A percentile compares a stretch with the other conserved stretches of the same genome.
phyloP scores from a whole-genome alignment of 2,113 vertebrate genomes.

The Bos indicus region DNA sequence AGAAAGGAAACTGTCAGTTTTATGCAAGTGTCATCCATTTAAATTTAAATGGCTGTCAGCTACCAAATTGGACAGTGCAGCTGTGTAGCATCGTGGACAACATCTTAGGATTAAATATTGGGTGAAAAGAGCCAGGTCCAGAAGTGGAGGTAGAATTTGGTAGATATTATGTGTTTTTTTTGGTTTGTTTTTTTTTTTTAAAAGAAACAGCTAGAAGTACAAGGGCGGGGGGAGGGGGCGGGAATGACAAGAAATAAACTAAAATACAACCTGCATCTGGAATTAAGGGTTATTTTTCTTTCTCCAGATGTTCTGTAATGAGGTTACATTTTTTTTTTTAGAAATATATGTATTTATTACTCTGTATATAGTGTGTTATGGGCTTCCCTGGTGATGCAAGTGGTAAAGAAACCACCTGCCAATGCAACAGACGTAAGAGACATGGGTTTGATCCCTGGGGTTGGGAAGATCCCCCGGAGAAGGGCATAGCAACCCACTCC shows the following conservation, averaged over 20 bases:
- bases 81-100: neutral
- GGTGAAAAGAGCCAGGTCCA: neutral
- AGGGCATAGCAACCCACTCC: neutral
- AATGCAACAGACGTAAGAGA: neutral
- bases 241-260: neutral
- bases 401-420: neutral
- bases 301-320: neutral
- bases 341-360: neutral
- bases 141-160: neutral
- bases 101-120: neutral
- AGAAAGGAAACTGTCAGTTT: neutral
- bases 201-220: neutral
- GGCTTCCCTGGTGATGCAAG: neutral
- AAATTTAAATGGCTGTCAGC: neutral
- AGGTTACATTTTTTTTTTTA: neutral
- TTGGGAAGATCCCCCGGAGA: neutral
- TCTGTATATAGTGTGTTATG: neutral
- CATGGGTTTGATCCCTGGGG: neutral
- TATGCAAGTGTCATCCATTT: neutral
- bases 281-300: neutral
- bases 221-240: neutral
- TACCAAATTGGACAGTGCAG: neutral
- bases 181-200: neutral
- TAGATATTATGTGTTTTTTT: neutral
- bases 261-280: neutral